Conservation (phyloP, 2,113 vertebrate genomes). For the Rhodinocichla rosea region DNA sequence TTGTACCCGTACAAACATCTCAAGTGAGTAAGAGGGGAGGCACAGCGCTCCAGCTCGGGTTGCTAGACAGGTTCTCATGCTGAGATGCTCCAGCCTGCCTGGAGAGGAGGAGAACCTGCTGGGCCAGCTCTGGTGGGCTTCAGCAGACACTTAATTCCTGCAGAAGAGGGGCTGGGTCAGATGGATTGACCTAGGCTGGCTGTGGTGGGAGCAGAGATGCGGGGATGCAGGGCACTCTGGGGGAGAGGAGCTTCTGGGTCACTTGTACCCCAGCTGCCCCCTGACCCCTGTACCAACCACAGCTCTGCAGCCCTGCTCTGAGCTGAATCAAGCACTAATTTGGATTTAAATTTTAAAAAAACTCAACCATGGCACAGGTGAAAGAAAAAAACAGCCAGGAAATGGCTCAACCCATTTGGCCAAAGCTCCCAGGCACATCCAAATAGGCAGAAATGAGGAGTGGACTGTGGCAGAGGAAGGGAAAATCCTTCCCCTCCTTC, state of each 20-base stretch:
- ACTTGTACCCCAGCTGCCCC: fast-evolving
- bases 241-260: not conserved
- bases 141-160: not conserved
- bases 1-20: not conserved
- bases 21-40: not conserved
- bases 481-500: not conserved
- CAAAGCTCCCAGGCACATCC: fast-evolving
- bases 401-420: not conserved
- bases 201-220: not conserved
- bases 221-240: too few species aligned
- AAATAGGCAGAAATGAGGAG: fast-evolving
- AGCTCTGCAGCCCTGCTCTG: not conserved
- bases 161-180: not conserved
- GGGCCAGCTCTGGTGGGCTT: not conserved
- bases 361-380: not conserved
- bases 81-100: not conserved
- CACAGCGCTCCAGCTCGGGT: not conserved
- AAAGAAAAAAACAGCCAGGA: not conserved
- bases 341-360: not conserved
- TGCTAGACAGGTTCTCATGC: fast-evolving
- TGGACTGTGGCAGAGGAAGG: not conserved
- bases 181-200: not conserved
- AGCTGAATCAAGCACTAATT: not conserved
- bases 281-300: too few species aligned
- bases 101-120: not conserved